Conservation (phyloP, 2,113 vertebrate genomes). For the Ancistrus triradiatus region DNA sequence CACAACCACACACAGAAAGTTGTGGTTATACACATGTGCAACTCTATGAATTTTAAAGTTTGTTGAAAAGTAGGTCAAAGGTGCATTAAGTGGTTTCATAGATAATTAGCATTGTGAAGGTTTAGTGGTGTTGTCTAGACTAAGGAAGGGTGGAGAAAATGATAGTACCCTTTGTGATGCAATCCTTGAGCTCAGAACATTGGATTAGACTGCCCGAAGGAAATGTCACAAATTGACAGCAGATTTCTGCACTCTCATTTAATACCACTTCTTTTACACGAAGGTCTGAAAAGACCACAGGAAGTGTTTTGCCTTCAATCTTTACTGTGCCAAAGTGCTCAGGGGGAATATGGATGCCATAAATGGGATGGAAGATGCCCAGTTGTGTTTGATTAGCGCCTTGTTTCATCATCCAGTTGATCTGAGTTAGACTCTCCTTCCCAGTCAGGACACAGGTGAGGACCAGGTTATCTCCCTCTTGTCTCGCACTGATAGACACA, state of each 20-base stretch:
- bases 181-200: slow-evolving; percentile 29
- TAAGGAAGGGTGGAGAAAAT: slow-evolving; percentile 1
- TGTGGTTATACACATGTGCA: too few relatives aligned
- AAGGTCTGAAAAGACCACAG: slow-evolving; percentile 22
- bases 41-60: too few relatives aligned
- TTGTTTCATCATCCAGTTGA: slow-evolving; percentile 46
- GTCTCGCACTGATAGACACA: slow-evolving; percentile 31
- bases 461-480: neutral
- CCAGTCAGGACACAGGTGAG: slow-evolving; percentile 41
- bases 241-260: slow-evolving; percentile 24
- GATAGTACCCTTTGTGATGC: slow-evolving; percentile 23
- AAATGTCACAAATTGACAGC: slow-evolving; percentile 50
- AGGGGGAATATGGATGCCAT: slow-evolving; percentile 15
- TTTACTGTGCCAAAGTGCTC: slow-evolving; percentile 19
- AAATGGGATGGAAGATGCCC: slow-evolving; percentile 36
- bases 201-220: slow-evolving; percentile 44
- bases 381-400: slow-evolving; percentile 36
- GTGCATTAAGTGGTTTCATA: neutral
- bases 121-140: too few relatives aligned
- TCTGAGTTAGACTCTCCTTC: slow-evolving; percentile 41
- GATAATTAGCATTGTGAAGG: neutral
- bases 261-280: slow-evolving; percentile 10
- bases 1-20: neutral
- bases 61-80: too few relatives aligned
- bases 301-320: slow-evolving; percentile 1